Evolutionary conservation across 2,113 vertebrate genomes (phyloP).

Genomic region (Spermophilus dauricus): DNA sequence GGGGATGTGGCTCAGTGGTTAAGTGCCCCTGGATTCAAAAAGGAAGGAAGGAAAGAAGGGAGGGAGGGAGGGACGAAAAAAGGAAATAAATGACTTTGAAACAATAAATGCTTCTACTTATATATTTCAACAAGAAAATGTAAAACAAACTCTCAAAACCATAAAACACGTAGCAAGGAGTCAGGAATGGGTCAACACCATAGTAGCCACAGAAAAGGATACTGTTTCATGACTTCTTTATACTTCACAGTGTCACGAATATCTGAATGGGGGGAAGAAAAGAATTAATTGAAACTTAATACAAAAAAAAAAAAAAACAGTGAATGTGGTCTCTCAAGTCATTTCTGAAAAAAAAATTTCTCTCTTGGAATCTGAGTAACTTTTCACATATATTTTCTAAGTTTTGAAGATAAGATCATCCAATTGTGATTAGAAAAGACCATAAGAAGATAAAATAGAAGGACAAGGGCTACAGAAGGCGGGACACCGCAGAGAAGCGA

Average conservation of each 20-base stretch:
- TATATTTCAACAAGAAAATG: constrained; percentile 5
- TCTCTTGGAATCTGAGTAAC: background rate
- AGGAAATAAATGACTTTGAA: constrained; percentile 1
- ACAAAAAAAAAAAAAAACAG: background rate
- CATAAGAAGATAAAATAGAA: background rate
- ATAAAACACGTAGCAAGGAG: background rate
- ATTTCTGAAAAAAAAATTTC: constrained; percentile 21
- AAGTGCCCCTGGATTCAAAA: no score
- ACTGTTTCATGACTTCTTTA: constrained; percentile 99
- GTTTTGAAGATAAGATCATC: background rate
- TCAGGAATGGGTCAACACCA: background rate
- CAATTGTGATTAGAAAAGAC: background rate
- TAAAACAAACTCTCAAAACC: background rate
- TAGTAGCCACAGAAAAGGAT: constrained; percentile 87
- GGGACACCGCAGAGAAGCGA: no score
- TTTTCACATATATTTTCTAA: constrained; percentile 24
- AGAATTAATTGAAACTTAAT: constrained; percentile 8
- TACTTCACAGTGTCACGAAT: constrained; percentile 99
- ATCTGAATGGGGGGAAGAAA: constrained; percentile 87
- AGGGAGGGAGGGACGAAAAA: no score
- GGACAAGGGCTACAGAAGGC: background rate
- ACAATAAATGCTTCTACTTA: background rate
- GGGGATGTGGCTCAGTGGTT: no score
- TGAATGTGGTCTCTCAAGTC: background rate
- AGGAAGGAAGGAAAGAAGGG: no score